A percentile compares a stretch with the other conserved stretches of the same genome.
phyloP scores from a whole-genome alignment of 2,113 vertebrate genomes.

The Heterotilapia buettikoferi region DNA sequence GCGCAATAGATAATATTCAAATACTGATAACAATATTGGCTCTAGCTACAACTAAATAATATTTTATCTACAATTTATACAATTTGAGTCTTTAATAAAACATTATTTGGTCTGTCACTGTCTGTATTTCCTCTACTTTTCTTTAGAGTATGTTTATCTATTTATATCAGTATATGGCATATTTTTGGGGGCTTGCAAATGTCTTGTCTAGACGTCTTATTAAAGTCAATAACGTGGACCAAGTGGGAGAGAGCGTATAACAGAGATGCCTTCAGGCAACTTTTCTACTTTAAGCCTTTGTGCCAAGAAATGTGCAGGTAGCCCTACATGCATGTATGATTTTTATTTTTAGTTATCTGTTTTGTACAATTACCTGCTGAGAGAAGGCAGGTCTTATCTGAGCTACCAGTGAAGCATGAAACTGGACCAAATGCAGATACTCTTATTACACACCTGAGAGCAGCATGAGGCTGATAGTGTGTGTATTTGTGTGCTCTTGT shows the following conservation, averaged over 20 bases:
- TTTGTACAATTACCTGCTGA: neutral
- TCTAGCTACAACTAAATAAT: neutral
- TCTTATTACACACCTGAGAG: constrained; percentile 24
- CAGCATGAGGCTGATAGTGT: neutral
- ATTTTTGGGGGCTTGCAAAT: neutral
- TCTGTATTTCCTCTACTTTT: neutral
- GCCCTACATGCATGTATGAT: neutral
- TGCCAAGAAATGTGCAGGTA: neutral
- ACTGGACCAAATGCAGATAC: constrained; percentile 7
- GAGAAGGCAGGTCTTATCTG: neutral
- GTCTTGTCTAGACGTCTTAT: constrained; percentile 48
- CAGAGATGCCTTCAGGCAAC: neutral
- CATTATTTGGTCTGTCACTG: neutral
- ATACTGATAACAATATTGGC: neutral
- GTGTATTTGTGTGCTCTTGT: neutral
- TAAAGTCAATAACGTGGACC: constrained; percentile 37
- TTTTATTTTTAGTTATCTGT: neutral
- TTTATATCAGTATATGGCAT: neutral
- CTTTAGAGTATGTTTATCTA: neutral
- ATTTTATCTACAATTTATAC: neutral
- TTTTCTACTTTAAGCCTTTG: neutral
- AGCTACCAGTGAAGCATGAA: constrained; percentile 20
- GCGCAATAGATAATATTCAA: neutral
- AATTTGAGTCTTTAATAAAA: neutral
- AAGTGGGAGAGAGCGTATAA: neutral